phyloP scores from a whole-genome alignment of 2,113 vertebrate genomes.

The Limanda limanda region DNA sequence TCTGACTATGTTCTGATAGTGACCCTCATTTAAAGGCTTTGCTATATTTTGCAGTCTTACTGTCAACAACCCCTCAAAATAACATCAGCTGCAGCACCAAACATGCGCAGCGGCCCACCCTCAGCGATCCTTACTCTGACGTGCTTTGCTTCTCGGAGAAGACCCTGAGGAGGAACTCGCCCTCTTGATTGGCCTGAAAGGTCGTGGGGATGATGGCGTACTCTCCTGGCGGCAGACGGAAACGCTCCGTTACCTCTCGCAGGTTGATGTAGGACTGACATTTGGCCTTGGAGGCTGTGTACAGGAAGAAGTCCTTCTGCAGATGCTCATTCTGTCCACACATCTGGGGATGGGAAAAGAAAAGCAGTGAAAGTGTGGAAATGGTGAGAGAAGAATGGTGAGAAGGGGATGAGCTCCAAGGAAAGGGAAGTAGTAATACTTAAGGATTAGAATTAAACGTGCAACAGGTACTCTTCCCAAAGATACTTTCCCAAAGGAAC shows the following conservation, averaged over 20 bases:
- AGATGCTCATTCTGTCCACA: constrained; percentile 90
- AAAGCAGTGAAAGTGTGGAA: neutral
- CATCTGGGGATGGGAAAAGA: constrained; percentile 81
- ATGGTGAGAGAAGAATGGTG: neutral
- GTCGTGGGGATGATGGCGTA: constrained; percentile 94
- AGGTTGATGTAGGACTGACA: constrained; percentile 95
- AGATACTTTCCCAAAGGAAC: neutral
- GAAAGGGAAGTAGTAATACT: neutral
- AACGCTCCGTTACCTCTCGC: constrained; percentile 92
- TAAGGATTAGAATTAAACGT: neutral
- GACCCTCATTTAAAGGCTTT: neutral
- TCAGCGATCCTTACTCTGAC: constrained; percentile 90
- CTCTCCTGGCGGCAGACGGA: constrained; percentile 92
- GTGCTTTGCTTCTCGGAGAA: constrained; percentile 96
- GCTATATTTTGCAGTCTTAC: neutral
- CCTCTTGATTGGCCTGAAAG: constrained; percentile 92
- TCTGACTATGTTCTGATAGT: neutral
- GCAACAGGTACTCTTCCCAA: neutral
- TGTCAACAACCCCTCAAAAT: constrained; percentile 12
- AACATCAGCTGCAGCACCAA: neutral
- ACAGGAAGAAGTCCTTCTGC: constrained; percentile 96
- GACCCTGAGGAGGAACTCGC: constrained; percentile 96
- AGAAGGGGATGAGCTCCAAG: neutral
- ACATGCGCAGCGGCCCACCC: neutral
- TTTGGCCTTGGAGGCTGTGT: constrained; percentile 92